Evolutionary conservation across 2,113 vertebrate species (phyloP).

Genomic region (Camelus bactrianus): DNA sequence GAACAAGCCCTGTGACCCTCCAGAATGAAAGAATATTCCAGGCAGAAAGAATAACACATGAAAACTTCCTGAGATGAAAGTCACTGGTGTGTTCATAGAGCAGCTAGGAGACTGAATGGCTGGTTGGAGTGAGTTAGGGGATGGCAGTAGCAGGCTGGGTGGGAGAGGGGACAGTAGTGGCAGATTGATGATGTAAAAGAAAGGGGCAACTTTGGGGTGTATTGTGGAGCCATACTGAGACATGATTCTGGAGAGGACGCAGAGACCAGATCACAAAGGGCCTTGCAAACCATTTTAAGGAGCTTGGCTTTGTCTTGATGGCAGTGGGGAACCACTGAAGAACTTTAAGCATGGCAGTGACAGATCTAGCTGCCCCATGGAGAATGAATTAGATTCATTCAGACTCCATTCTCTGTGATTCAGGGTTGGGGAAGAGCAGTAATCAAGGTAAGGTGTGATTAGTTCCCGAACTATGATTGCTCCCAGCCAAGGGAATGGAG

Average conservation of each 20-base stretch:
- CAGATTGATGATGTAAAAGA: not conserved
- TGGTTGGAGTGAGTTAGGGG: not conserved
- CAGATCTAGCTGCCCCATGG: not conserved
- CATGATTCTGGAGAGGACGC: not conserved
- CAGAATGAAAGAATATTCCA: conserved; percentile 24
- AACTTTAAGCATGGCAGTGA: not conserved
- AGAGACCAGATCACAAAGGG: not conserved
- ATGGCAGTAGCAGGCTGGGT: not conserved
- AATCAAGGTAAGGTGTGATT: not conserved
- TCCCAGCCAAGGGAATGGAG: not conserved
- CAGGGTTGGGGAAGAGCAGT: not conserved
- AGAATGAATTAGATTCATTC: not conserved
- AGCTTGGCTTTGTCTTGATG: not conserved
- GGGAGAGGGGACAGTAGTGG: no score
- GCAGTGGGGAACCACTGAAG: not conserved
- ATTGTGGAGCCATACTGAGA: not conserved
- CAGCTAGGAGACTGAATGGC: not conserved
- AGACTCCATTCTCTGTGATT: not conserved
- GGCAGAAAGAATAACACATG: not conserved
- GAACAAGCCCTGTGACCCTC: not conserved
- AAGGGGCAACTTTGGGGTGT: not conserved
- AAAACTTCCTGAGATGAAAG: not conserved
- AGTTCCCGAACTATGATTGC: not conserved
- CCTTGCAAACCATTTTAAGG: not conserved
- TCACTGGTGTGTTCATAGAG: not conserved